Evolutionary conservation across 2,888 invertebrate genomes (phyloP).

Genomic region (Campoplex capitator): DNA sequence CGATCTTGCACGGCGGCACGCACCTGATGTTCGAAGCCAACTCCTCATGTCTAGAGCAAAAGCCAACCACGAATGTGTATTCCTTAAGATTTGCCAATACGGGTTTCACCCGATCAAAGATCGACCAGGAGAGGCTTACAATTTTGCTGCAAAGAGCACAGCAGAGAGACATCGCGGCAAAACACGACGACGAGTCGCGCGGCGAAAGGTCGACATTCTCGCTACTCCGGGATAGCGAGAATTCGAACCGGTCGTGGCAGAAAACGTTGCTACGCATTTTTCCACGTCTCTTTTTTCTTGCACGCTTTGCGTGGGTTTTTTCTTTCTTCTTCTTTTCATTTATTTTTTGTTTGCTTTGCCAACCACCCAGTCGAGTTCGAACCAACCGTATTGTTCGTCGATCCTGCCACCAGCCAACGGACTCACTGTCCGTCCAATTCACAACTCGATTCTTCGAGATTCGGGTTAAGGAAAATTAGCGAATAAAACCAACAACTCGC

Average conservation of each 20-base stretch:
- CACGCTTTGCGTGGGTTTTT: neutral
- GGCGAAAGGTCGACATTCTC: conserved; percentile 69
- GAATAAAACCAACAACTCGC: too few species aligned
- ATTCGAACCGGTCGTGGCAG: conserved; percentile 75
- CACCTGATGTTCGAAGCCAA: neutral
- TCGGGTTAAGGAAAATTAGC: too few species aligned
- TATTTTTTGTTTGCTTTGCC: neutral
- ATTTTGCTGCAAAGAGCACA: conserved; percentile 15
- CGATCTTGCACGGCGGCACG: conserved; percentile 29
- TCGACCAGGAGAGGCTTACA: neutral
- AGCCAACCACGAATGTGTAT: neutral
- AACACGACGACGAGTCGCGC: conserved; percentile 20
- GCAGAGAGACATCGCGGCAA: neutral
- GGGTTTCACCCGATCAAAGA: neutral
- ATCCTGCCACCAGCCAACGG: too few species aligned
- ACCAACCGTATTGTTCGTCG: too few species aligned
- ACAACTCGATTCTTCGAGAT: too few species aligned
- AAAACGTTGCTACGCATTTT: conserved; percentile 68
- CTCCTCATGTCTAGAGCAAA: neutral
- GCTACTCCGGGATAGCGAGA: conserved; percentile 73
- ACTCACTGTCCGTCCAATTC: too few species aligned
- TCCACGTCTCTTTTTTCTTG: conserved; percentile 71
- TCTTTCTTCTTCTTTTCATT: conserved; percentile 5
- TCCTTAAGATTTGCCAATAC: neutral
- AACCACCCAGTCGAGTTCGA: too few species aligned